These are phyloP conservation scores for Pogonophryne albipinna DNA, from an alignment of 2,797 vertebrate genomes.

Conservation along the genomic window DNA sequence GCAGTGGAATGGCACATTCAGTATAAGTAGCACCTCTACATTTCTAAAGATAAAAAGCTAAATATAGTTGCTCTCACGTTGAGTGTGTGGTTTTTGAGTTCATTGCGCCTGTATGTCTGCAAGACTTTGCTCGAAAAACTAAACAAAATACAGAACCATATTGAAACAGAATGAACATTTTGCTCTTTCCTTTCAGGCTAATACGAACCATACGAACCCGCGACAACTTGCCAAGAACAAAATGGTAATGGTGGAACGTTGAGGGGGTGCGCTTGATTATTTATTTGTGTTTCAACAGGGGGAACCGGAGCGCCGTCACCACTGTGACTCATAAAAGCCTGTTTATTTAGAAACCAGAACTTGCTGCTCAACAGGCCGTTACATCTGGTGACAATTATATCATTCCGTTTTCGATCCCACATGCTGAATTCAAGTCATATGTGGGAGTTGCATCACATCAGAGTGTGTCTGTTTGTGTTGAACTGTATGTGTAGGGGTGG, in stretches of 20 bases:
- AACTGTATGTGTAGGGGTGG: constrained; percentile 22
- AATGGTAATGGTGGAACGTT: constrained; percentile 66
- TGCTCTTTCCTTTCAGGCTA: constrained; percentile 70
- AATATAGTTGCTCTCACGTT: neutral
- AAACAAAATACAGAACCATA: constrained; percentile 32
- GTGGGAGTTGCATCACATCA: constrained; percentile 72
- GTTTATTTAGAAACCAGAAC: constrained; percentile 87
- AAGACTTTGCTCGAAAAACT: constrained; percentile 21
- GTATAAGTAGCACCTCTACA: neutral
- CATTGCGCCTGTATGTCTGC: constrained; percentile 12
- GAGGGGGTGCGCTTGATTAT: constrained; percentile 79
- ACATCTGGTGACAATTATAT: constrained; percentile 85
- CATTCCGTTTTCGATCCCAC: constrained; percentile 64
- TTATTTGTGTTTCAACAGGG: constrained; percentile 85
- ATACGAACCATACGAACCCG: constrained; percentile 78
- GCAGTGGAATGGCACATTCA: neutral
- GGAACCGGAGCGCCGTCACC: constrained; percentile 82
- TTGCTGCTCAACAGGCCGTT: constrained; percentile 75
- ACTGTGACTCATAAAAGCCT: constrained; percentile 84
- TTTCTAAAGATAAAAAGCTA: neutral
- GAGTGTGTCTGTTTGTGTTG: constrained; percentile 34
- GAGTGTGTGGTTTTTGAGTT: constrained; percentile 14
- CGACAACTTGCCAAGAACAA: constrained; percentile 71
- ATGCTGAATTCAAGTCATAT: constrained; percentile 72
- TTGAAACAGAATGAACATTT: constrained; percentile 64